Evolutionary conservation across 2,888 invertebrate genomes (phyloP), one percentile per base, ranked within the genome.

Genomic region (Epinotia bilunana): DNA sequence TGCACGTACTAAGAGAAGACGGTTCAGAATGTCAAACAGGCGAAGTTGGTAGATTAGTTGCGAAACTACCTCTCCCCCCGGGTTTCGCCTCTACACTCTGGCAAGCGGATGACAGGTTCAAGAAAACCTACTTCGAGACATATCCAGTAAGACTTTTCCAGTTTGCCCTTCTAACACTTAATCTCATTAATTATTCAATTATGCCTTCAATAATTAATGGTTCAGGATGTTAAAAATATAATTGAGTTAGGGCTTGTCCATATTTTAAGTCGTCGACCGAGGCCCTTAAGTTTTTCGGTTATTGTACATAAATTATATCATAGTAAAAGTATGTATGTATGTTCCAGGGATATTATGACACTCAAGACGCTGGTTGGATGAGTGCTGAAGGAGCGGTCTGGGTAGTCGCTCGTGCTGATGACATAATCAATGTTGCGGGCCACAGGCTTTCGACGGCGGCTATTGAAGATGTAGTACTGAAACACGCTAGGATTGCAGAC

Each of bases 381-480:
- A 98, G 98, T 84, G 95, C 96, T 72, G 95, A 96, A 79, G 98
- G 98, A 0, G 97, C 97, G 73, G 95, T 99, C 2, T 98, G 97
- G 90, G 98, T 99, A 16, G 97, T 98, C 69, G 97, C 98, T 0
- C 95, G 99, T 49, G 98, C 98, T 76, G 99, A 99, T 91, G 99
- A 99, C 89, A 97, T 98, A 76, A 99, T 99, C 82, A 99, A 99
- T 87, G 99, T 99, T 0, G 98, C 99, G 0, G 99, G 99, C 0
- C 99, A 99, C 88, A 94, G 99, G 70, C 94, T 99, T 60, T 98
- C 98, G 0, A 98, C 98, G 0, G 96, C 97, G 0, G 97, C 98
- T 0, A 89, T 99, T 4, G 99, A 99, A 88, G 98, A 99, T 88
- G 98, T 98, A 0, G 96, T 98, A 13, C 89, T 98, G 60, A 95